phyloP scores from a whole-genome alignment of 2,888 invertebrate genomes.

The Odontocolon sp. region DNA sequence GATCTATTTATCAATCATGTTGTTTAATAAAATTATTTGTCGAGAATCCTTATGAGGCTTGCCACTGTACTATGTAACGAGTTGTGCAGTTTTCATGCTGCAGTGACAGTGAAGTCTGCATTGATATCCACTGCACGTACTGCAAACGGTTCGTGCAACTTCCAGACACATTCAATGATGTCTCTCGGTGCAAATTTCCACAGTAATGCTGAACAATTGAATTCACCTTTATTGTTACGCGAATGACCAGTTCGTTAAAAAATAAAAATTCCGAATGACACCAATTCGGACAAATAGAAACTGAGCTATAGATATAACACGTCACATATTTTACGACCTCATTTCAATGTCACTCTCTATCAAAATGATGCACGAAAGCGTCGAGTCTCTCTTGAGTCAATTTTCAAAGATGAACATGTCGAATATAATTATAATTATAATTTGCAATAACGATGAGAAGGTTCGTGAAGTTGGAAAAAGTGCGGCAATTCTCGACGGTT shows the following conservation, averaged over 20 bases:
- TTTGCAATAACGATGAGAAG: conserved; percentile 28
- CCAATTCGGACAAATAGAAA: no score
- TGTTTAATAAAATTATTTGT: no score
- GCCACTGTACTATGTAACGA: no score
- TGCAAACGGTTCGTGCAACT: conserved; percentile 38
- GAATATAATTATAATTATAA: conserved; percentile 30
- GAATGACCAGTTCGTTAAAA: not conserved
- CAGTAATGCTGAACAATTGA: not conserved
- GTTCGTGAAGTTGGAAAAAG: conserved; percentile 16
- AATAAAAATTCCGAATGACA: no score
- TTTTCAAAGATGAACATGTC: not conserved
- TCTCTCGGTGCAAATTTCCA: conserved; percentile 21
- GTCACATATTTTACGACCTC: conserved; percentile 23
- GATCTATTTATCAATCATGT: no score
- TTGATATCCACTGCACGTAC: conserved; percentile 60
- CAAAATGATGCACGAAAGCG: not conserved
- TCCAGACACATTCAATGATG: conserved; percentile 37
- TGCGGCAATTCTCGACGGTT: conserved; percentile 3
- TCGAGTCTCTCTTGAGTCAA: not conserved
- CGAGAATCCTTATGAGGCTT: no score
- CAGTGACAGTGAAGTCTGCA: conserved; percentile 14
- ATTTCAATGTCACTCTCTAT: conserved; percentile 9
- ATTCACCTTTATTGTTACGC: not conserved
- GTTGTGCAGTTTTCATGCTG: not conserved
- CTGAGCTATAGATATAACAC: not conserved